A percentile compares a stretch with the other conserved stretches of the same genome.
These are phyloP conservation scores for Antechinus stuartii DNA, from an alignment of 2,113 vertebrate genomes.

Conservation along the genomic window DNA sequence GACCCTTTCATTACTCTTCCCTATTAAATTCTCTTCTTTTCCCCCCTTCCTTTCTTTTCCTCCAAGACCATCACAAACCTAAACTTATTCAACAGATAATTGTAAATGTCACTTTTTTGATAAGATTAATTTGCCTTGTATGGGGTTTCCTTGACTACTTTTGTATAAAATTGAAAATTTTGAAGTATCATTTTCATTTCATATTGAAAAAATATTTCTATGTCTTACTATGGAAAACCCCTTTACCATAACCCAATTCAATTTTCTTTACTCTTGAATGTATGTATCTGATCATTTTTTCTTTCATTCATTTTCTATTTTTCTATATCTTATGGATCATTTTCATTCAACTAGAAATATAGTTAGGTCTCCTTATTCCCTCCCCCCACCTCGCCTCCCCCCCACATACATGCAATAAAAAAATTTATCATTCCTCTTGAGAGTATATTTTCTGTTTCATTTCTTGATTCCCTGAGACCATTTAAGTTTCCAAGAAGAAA, in stretches of 20 bases:
- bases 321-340: not conserved
- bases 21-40: not conserved
- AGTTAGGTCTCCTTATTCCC: not conserved
- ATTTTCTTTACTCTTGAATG: not conserved
- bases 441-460: not conserved
- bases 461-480: not conserved
- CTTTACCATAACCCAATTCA: not conserved
- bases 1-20: not conserved
- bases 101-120: not conserved
- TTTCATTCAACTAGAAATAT: not conserved
- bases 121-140: not conserved
- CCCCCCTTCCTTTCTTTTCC: not conserved
- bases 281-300: not conserved
- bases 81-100: not conserved
- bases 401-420: not conserved
- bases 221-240: not conserved
- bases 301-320: not conserved
- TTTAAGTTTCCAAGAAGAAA: not conserved
- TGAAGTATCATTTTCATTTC: not conserved
- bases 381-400: too few species aligned
- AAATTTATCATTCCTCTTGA: not conserved
- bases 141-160: not conserved
- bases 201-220: not conserved
- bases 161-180: not conserved
- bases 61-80: not conserved